Evolutionary conservation across 2,888 invertebrate species (phyloP).

Genomic region (Tachina lurida): DNA sequence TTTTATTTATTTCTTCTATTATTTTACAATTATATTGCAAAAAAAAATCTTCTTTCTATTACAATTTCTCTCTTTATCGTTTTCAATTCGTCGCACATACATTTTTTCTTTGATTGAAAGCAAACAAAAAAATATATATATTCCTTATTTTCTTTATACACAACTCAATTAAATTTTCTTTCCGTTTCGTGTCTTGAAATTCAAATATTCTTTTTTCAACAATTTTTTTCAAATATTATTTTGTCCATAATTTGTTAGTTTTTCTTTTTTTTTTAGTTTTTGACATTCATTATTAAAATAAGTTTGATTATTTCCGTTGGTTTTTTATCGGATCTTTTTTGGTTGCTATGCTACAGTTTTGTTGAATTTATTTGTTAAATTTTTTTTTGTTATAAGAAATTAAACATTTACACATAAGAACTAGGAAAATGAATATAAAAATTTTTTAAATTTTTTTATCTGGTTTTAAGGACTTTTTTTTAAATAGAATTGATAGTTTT

Average conservation of each 20-base stretch:
- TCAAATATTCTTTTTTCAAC: slow-evolving; percentile 25
- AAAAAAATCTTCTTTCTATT: slow-evolving; percentile 19
- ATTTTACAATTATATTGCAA: slow-evolving; percentile 69
- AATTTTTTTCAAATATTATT: slow-evolving; percentile 39
- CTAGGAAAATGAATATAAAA: slow-evolving; percentile 59
- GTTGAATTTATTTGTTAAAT: slow-evolving; percentile 18
- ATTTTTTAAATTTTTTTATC: slow-evolving; percentile 17
- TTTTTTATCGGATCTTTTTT: slow-evolving; percentile 6
- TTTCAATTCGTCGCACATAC: not conserved
- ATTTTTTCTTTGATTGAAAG: not conserved
- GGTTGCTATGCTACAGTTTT: slow-evolving; percentile 60
- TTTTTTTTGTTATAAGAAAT: slow-evolving; percentile 52
- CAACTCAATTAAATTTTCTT: slow-evolving; percentile 44
- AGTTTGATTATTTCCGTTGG: slow-evolving; percentile 30
- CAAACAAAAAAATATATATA: slow-evolving; percentile 16
- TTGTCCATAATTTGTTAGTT: slow-evolving; percentile 25
- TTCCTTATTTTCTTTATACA: slow-evolving; percentile 38
- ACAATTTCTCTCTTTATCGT: slow-evolving; percentile 22
- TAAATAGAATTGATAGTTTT: slow-evolving; percentile 30
- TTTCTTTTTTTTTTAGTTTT: slow-evolving; percentile 21
- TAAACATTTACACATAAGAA: slow-evolving; percentile 66
- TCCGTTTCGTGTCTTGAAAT: not conserved
- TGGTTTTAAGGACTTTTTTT: slow-evolving; percentile 34
- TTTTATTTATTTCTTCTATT: slow-evolving; percentile 47
- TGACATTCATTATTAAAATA: slow-evolving; percentile 70